Evolutionary conservation across 64 coral and sea anemone species (phyloP), one percentile per base, ranked within the genome.

Genomic region (Hydrozoanthus tunicans): DNA sequence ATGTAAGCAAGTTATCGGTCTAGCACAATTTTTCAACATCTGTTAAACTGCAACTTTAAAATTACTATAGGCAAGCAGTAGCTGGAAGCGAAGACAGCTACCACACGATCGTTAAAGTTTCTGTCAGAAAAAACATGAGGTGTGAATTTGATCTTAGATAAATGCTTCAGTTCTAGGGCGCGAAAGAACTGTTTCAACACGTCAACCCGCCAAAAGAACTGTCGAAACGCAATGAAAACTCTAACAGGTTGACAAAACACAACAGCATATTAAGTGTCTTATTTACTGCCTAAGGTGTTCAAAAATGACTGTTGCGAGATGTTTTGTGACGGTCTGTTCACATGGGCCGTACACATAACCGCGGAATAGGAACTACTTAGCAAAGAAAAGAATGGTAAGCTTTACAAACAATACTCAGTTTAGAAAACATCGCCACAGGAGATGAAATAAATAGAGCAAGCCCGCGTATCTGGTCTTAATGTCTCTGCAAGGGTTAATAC

Each of bases 61-160:
- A 73, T 55, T 56, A 90, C 52, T 62, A 56, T 23, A 32, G 77
- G 27, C 89, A 15, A 80, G 82, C 66, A 56, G 65, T 23, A 86
- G 75, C 83, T 60, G 68, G 13, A 79, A 91, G 82, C 93, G 95
- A 97, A 97, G 93, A 97, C 95, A 97, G 95, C 77, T 97, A 89
- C 43, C 80, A 90, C 82, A 90, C 71, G 63, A 77, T 83, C 85
- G 86, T 96, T 93, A 86, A 89, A 89, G 75, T 94, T 92, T 77
- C 82, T 97, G 95, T 97, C 95, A 97, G 68, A 64, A 78, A 86
- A 94, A 97, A 83, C 56, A 74, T 86, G 82, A 90, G 89, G 89
- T 93, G 91, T 96, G 91, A 96, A 96, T 91, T 96, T 96, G 94
- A 96, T 96, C 94, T 93, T 83, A 93, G 86, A 96, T 96, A 96